A percentile compares a stretch with the other conserved stretches of the same genome.
Conservation (phyloP, 2,888 invertebrate species). For the Drosophila macrospina region DNA sequence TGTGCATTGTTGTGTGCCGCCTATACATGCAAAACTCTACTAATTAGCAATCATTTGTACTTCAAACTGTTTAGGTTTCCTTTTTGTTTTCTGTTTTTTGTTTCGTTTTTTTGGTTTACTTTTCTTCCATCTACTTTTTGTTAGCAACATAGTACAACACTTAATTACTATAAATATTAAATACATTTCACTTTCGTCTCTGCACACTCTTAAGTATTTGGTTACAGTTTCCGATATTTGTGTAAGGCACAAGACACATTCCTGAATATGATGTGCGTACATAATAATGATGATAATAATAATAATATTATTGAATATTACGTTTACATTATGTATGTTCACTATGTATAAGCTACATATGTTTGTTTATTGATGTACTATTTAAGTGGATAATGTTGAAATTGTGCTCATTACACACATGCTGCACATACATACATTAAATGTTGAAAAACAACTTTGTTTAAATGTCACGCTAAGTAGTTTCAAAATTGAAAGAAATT, state of each 20-base stretch:
- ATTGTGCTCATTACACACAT: conserved; percentile 21
- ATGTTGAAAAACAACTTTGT: conserved; percentile 20
- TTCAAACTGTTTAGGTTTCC: conserved; percentile 51
- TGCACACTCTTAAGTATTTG: conserved; percentile 60
- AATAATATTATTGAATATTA: conserved; percentile 9
- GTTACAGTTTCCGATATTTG: conserved; percentile 58
- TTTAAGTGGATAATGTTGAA: conserved; percentile 15
- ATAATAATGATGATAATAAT: conserved; percentile 23
- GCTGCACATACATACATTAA: conserved; percentile 10
- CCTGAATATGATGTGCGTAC: conserved; percentile 77
- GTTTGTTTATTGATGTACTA: conserved; percentile 11
- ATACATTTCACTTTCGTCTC: conserved; percentile 59
- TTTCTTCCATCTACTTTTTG: conserved; percentile 7
- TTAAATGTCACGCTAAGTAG: conserved; percentile 33
- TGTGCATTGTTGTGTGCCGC: conserved; percentile 65
- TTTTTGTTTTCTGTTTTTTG: too few species aligned
- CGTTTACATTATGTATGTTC: conserved; percentile 7
- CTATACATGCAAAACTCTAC: conserved; percentile 61
- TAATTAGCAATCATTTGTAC: conserved; percentile 78
- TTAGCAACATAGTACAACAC: conserved; percentile 70
- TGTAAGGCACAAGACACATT: conserved; percentile 79
- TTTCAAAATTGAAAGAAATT: too few species aligned
- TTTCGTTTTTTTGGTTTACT: conserved; percentile 7
- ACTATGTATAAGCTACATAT: conserved; percentile 18
- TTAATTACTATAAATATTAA: conserved; percentile 75